Conservation (phyloP, 2,888 invertebrate genomes). For the Aquatica leii region DNA sequence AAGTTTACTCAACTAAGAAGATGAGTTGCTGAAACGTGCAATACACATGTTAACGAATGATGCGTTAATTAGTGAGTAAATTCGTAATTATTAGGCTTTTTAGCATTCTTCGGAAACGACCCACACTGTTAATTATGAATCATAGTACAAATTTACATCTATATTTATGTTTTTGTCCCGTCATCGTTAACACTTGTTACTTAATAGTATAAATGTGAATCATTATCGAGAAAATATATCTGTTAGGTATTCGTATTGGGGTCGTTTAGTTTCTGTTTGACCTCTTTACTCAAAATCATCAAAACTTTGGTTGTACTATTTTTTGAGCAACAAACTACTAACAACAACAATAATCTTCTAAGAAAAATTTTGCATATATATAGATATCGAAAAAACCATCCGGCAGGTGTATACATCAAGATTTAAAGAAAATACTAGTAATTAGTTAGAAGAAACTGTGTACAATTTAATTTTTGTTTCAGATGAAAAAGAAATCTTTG, state of each 20-base stretch:
- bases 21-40: constrained; percentile 18
- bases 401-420: no score
- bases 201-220: background rate
- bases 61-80: constrained; percentile 30
- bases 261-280: no score
- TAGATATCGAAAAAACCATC: no score
- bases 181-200: constrained; percentile 8
- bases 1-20: constrained; percentile 12
- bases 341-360: no score
- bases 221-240: constrained; percentile 4
- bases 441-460: no score
- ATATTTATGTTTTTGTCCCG: constrained; percentile 5
- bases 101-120: constrained; percentile 23
- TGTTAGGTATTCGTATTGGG: background rate
- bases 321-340: no score
- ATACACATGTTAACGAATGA: constrained; percentile 23
- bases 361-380: no score
- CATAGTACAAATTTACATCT: constrained; percentile 12
- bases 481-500: no score
- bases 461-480: no score
- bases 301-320: no score
- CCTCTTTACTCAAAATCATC: no score
- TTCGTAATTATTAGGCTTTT: constrained; percentile 27
- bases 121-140: constrained; percentile 23
- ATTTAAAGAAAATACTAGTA: no score